Evolutionary conservation across 2,113 vertebrate species (phyloP).

Genomic region (Hyaena hyaena): DNA sequence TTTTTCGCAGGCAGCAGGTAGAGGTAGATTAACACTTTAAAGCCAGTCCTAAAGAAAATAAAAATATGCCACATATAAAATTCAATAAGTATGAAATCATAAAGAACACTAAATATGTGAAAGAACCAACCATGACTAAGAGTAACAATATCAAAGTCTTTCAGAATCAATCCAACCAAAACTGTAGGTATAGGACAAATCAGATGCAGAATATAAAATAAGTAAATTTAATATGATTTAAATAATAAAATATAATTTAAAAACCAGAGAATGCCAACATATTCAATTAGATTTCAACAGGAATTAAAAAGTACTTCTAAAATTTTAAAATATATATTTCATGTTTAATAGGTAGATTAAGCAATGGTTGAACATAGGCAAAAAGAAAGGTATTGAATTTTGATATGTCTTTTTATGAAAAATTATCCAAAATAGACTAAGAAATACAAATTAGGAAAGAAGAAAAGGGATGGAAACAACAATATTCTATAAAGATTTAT

Average conservation of each 20-base stretch:
- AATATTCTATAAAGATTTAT: not conserved
- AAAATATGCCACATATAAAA: not conserved
- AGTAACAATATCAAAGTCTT: not conserved
- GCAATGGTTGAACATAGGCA: not conserved
- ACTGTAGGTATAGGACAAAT: not conserved
- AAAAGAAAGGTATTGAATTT: not conserved
- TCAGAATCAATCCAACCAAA: not conserved
- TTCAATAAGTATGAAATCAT: not conserved
- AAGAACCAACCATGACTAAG: not conserved
- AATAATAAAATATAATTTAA: not conserved
- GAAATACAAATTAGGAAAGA: not conserved
- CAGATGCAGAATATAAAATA: not conserved
- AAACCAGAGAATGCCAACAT: not conserved
- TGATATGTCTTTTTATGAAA: not conserved
- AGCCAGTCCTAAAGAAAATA: not conserved
- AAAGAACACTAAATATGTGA: not conserved
- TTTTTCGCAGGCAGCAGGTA: not conserved
- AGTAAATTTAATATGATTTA: not conserved
- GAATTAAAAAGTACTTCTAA: not conserved
- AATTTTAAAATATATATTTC: not conserved
- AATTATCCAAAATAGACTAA: not conserved
- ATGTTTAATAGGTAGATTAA: not conserved
- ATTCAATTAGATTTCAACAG: not conserved
- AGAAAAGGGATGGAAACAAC: not conserved
- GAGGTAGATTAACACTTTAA: not conserved